Evolutionary conservation across 2,797 vertebrate species (phyloP).

Genomic region (Acestrorhynchus altus): DNA sequence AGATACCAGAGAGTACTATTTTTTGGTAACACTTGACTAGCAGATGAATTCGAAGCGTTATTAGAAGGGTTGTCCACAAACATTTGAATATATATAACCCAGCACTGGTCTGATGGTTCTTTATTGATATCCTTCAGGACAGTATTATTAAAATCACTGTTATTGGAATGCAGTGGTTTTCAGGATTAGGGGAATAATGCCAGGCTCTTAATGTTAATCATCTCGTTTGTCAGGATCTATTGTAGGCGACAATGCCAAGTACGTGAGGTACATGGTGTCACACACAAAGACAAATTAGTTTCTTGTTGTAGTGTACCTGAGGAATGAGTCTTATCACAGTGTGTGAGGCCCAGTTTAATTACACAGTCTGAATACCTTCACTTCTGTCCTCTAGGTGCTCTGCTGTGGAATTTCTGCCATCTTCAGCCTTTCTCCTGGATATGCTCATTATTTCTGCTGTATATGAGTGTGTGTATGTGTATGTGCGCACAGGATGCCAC

Average conservation of each 20-base stretch:
- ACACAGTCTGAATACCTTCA: conserved; percentile 24
- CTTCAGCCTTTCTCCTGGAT: neutral
- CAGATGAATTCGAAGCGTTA: too few species aligned
- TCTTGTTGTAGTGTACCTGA: neutral
- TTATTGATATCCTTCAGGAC: neutral
- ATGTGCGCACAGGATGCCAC: neutral
- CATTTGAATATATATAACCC: neutral
- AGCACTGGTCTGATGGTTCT: neutral
- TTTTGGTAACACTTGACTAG: too few species aligned
- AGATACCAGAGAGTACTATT: too few species aligned
- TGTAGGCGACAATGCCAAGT: conserved; percentile 13
- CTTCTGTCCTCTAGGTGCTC: conserved; percentile 22
- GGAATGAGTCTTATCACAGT: conserved; percentile 33
- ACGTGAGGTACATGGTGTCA: conserved; percentile 10
- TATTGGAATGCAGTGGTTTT: neutral
- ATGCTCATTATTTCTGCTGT: conserved; percentile 22
- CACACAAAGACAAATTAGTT: conserved; percentile 25
- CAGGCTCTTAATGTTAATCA: conserved; percentile 20
- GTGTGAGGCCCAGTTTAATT: conserved; percentile 45
- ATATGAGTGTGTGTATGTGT: neutral
- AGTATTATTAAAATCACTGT: neutral
- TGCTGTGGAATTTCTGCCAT: conserved; percentile 13
- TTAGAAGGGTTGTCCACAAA: too few species aligned
- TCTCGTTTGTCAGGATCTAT: conserved; percentile 17
- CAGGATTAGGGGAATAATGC: conserved; percentile 2